Evolutionary conservation across 2,113 vertebrate genomes (phyloP), one percentile per base, ranked within the genome.

Genomic region (Athene cunicularia): DNA sequence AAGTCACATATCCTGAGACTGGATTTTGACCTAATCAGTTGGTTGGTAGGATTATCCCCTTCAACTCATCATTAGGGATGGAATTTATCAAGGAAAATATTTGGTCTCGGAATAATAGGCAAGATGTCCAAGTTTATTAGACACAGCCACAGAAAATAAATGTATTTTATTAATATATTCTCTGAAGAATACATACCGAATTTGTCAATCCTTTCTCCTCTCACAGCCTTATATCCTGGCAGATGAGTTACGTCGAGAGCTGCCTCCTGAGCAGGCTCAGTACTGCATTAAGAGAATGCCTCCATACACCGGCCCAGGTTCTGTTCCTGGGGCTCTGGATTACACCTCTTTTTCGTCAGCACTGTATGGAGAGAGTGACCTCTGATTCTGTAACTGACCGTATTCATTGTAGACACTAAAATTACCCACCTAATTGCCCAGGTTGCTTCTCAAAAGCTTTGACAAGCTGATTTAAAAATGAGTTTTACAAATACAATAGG

Each of bases 221-320:
- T 91, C 35, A 43, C 96, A 99, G 99, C 98, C 98, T 6, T 99
- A 99, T 30, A 99, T 99, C 95, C 96, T 99, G 88, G 98, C 98
- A 7, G 99, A 99, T 20, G 99, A 99, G 90, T 93, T 99, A 80
- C 98, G 98, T 14, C 98, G 99, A 52, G 99, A 99, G 93, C 96
- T 99, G 84, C 99, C 99, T 62, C 98, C 98, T 6, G 99, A 99
- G 62, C 99, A 99, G 97, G 98, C 99, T 77, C 98, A 99, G 93
- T 99, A 99, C 87, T 99, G 99, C 96, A 98, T 99, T 95, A 98
- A 98, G 95, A 98, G 98, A 77, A 99, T 99, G 99, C 98, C 99
- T 2, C 89, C 98, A 0, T 99, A 98, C 95, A 95, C 97, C 0
- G 98, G 98, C n/a, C 98, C 98, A 0, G 98, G 98, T 8, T 96